Percentiles rank a stretch among this genome's conserved stretches.
Evolutionary conservation across 2,888 invertebrate genomes (phyloP).

Genomic region (Volucella zonaria): DNA sequence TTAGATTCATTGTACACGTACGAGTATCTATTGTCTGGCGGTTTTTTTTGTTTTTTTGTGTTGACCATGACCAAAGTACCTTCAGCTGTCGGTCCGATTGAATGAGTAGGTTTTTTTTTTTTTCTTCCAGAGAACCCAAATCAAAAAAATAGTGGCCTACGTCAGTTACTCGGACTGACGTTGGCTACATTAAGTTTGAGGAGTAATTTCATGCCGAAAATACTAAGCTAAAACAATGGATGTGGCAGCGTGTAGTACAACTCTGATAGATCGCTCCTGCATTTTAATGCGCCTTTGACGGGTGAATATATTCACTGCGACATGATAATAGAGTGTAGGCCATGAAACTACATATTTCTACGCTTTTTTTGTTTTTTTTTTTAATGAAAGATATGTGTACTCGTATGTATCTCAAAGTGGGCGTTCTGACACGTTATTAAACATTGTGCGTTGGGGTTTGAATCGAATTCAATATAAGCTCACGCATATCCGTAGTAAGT

Average conservation of each 20-base stretch:
- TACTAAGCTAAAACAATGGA: slow-evolving; percentile 57
- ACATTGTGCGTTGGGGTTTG: slow-evolving; percentile 37
- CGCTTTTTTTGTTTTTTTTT: not conserved
- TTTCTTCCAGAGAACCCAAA: slow-evolving; percentile 44
- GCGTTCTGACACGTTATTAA: slow-evolving; percentile 47
- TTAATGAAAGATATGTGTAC: slow-evolving; percentile 35
- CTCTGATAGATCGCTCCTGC: slow-evolving; percentile 62
- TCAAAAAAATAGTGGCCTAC: slow-evolving; percentile 40
- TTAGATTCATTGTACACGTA: slow-evolving; percentile 5
- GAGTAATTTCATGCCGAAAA: slow-evolving; percentile 38
- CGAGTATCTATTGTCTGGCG: slow-evolving; percentile 26
- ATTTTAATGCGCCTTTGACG: slow-evolving; percentile 61
- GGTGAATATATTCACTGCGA: slow-evolving; percentile 56
- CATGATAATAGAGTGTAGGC: slow-evolving; percentile 54
- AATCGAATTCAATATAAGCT: not conserved
- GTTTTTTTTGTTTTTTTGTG: not conserved
- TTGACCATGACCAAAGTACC: slow-evolving; percentile 64
- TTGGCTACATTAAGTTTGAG: not conserved
- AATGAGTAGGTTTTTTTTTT: slow-evolving; percentile 46
- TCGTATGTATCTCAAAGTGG: slow-evolving; percentile 23
- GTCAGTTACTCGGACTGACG: slow-evolving; percentile 15
- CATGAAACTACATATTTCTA: slow-evolving; percentile 31
- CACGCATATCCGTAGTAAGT: slow-evolving; percentile 16
- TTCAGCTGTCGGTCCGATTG: slow-evolving; percentile 61
- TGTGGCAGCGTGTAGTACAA: slow-evolving; percentile 29